Evolutionary conservation across 2,888 invertebrate species (phyloP), one percentile per base, ranked within the genome.

Genomic region (Sepioteuthis lessoniana): DNA sequence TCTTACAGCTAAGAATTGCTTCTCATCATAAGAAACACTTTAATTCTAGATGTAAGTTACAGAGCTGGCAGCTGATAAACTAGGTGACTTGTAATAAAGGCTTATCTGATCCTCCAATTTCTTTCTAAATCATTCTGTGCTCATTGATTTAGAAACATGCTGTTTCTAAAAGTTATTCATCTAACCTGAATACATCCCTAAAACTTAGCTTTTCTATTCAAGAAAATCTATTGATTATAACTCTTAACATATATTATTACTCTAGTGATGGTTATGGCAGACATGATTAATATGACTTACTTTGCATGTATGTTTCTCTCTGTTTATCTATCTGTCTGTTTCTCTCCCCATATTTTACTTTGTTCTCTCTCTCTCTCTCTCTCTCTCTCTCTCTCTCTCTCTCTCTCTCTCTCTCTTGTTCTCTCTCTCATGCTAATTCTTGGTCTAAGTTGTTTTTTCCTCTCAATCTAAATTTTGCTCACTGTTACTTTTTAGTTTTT

Each of bases 21-120:
- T 76, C 76, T 16, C n/a, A 76, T 76, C 76, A 35, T 76, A 76
- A 76, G 76, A 76, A 76, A 76, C n/a, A n/a, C 76, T 76, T 76
- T 16, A 76, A 76, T 35, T 76, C n/a, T 76, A 76, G n/a, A 76
- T 76, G n/a, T n/a, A n/a, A 76, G 16, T 35, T n/a, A 35, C 55
- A 25, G 25, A 55, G 25, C 55, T 76, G 76, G n/a, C n/a, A n/a
- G n/a, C n/a, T 76, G 76, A 76, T 21, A 55, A 55, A 76, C n/a
- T 76, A 76, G n/a, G n/a, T 76, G 76, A 76, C n/a, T 76, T 76
- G 76, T 76, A 76, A 76, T 76, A 76, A 76, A 35, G 76, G 76
- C 4, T 76, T n/a, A n/a, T 76, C 76, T 76, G 76, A 76, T 76
- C 16, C 76, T 76, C 76, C n/a, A n/a, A n/a, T n/a, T 76, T 76